Conservation (phyloP, 2,797 vertebrate species). For the Thunnus albacares region DNA sequence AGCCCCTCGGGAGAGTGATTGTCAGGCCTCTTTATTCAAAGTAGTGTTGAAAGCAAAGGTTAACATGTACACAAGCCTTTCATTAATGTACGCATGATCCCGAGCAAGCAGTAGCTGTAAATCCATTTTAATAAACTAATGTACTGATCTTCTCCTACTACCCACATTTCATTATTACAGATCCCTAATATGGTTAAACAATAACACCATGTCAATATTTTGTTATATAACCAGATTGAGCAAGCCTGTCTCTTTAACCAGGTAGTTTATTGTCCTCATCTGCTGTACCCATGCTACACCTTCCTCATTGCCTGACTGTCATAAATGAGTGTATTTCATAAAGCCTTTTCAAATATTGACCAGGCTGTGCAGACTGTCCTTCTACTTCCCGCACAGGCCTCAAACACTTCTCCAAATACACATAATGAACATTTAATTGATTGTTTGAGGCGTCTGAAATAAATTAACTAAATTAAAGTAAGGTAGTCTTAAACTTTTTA, state of each 20-base stretch:
- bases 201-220: constrained; percentile 51
- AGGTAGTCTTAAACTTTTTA: neutral
- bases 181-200: constrained; percentile 49
- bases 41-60: constrained; percentile 39
- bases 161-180: constrained; percentile 23
- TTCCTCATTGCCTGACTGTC: constrained; percentile 70
- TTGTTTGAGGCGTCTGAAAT: constrained; percentile 15
- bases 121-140: constrained; percentile 20
- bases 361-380: constrained; percentile 36
- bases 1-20: constrained; percentile 51
- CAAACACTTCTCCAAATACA: constrained; percentile 43
- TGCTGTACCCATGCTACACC: constrained; percentile 63
- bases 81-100: constrained; percentile 5
- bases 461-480: neutral
- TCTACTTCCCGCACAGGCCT: constrained; percentile 48
- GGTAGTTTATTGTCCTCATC: constrained; percentile 74
- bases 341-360: constrained; percentile 86
- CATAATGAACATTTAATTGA: constrained; percentile 34
- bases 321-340: constrained; percentile 81
- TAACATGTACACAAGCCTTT: neutral
- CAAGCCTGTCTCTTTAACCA: constrained; percentile 33
- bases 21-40: constrained; percentile 67
- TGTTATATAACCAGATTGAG: constrained; percentile 37
- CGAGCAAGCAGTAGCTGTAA: neutral
- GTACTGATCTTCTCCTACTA: neutral